Percentiles rank a stretch among this genome's conserved stretches.
These are phyloP conservation scores for Troides aeacus DNA, from an alignment of 2,888 invertebrate genomes.

Conservation along the genomic window DNA sequence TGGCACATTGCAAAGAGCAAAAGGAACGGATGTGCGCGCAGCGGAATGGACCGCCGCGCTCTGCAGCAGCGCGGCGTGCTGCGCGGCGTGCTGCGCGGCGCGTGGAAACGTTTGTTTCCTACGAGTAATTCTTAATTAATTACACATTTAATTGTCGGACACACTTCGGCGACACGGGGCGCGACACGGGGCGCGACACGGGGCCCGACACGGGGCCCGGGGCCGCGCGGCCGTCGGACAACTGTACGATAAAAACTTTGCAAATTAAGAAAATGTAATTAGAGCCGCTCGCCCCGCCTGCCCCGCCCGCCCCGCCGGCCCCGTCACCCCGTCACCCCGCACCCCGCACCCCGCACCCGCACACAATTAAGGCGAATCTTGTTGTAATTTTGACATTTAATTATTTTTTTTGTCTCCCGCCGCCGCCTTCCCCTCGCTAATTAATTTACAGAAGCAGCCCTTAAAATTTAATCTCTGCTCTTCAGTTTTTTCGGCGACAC, in stretches of 20 bases:
- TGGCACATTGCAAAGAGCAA: no score
- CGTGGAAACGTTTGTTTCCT: not conserved
- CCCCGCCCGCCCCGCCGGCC: conserved; percentile 28
- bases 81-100: no score
- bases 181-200: conserved; percentile 34
- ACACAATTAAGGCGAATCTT: conserved; percentile 78
- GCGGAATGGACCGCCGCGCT: no score
- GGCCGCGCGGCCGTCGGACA: conserved; percentile 39
- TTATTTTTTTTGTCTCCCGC: conserved; percentile 60
- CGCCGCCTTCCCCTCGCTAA: conserved; percentile 70
- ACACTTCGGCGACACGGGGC: no score
- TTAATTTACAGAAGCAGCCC: conserved; percentile 72
- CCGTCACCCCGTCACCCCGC: conserved; percentile 30
- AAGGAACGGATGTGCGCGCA: no score
- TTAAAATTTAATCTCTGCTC: conserved; percentile 75
- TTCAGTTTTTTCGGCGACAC: conserved; percentile 61
- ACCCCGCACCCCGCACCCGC: conserved; percentile 41
- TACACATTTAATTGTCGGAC: no score
- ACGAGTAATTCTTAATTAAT: not conserved
- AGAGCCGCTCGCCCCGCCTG: conserved; percentile 46
- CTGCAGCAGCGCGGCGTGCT: no score
- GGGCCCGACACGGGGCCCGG: conserved; percentile 36
- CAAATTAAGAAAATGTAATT: conserved; percentile 80
- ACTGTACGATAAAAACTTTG: conserved; percentile 60
- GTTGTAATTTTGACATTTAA: conserved; percentile 79